Base-by-base conservation (phyloP, 2,888 invertebrate genomes). In the Pandemis cinnamomeana region DNA sequence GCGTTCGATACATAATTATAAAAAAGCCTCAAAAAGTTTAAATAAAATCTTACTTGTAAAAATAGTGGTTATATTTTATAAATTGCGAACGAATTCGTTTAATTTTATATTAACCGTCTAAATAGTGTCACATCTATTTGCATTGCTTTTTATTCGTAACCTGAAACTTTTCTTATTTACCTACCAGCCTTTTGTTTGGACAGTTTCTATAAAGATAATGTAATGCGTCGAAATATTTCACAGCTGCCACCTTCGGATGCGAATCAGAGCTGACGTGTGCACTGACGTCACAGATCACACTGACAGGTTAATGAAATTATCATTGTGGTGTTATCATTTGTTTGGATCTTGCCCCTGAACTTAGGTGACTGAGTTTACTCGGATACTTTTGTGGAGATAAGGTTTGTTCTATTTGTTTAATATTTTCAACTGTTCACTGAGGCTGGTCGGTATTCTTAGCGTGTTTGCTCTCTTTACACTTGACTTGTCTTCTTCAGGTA, bases 251-350 rank as follows among this genome's bases (percentile, higher is more conserved):
- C 42, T 67, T 67, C 41, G 60, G 53, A 55, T 53, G 51, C 51
- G 67, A 60, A 71, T 58, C 58, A 60, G 46, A 71, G 3, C 42
- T 44, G 44, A 63, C 44, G 46, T 27, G 27, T n/a, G 20, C 53
- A 10, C 27, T 64, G 71, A 48, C 58, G 71, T 58, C 60, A 55
- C 27, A 68, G 20, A 41, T 44, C 53, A 55, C 60, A 60, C 60
- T 44, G 71, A 53, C 55, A 55, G 36, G 53, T 61, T 71, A 55
- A 63, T 71, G 63, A 44, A 71, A 71, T 71, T 71, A 71, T 64
- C 63, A 71, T 71, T 27, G 63, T 71, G 42, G 63, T 71, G 71
- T 55, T 71, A 71, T 71, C 46, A 55, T 64, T 53, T 5, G 62
- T 42, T 64, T 27, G 36, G 51, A 36, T n/a, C 53, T 51, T 20